phyloP scores from a whole-genome alignment of 2,888 invertebrate species.

The Eumerus sabulonum region DNA sequence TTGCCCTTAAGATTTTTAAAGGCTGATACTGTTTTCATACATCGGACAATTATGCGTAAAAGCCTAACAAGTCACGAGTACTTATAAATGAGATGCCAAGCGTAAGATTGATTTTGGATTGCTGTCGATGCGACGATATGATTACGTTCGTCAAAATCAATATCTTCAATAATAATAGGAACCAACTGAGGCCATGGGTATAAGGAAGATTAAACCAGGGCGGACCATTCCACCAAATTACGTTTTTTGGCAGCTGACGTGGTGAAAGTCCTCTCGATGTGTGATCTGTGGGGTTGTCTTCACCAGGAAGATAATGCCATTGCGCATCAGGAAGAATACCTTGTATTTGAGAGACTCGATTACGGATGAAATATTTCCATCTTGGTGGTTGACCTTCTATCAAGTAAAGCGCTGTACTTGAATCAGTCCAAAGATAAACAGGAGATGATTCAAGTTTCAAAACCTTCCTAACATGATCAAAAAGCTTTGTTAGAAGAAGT shows the following conservation, averaged over 20 bases:
- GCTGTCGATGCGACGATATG: not conserved
- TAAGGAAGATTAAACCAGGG: not conserved
- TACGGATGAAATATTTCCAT: not conserved
- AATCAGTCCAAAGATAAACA: not conserved
- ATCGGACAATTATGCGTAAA: not conserved
- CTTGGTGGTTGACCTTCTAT: not conserved
- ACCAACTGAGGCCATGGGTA: not conserved
- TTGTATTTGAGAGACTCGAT: not conserved
- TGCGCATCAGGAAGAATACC: not conserved
- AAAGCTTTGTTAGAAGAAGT: not conserved
- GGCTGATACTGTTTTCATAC: not conserved
- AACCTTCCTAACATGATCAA: not conserved
- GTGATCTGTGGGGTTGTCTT: slow-evolving; percentile 12
- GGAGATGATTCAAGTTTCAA: not conserved
- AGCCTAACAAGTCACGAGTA: not conserved
- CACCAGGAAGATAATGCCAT: no score
- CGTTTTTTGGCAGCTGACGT: slow-evolving; percentile 2
- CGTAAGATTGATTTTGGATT: not conserved
- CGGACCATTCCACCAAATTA: slow-evolving; percentile 2
- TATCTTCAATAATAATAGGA: not conserved
- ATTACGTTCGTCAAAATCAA: slow-evolving; percentile 9
- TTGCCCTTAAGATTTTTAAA: no score
- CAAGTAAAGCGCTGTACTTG: not conserved
- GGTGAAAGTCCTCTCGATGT: slow-evolving; percentile 3
- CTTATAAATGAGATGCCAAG: slow-evolving; percentile 14